These are phyloP conservation scores for Neodiprion pinetum DNA, from an alignment of 1,140 invertebrate species.

Conservation along the genomic window DNA sequence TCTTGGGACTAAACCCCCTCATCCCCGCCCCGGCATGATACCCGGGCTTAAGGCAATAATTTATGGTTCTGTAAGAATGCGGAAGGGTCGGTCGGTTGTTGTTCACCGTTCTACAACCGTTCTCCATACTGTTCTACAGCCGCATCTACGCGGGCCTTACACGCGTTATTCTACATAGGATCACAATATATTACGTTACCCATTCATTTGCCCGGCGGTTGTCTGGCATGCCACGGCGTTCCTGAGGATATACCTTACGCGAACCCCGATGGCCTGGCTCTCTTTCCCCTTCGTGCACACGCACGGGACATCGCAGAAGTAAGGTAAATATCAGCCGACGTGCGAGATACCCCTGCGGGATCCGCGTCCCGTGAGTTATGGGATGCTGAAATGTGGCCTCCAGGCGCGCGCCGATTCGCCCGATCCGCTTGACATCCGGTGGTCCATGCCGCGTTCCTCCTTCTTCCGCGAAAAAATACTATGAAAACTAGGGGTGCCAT, in stretches of 20 bases:
- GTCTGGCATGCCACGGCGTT: conserved; percentile 8
- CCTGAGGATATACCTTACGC: too few species aligned
- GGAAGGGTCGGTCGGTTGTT: conserved; percentile 42
- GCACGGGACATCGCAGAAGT: not conserved
- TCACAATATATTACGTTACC: conserved; percentile 31
- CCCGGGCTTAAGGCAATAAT: conserved; percentile 51
- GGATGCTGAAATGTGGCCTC: too few species aligned
- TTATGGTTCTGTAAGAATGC: conserved; percentile 60
- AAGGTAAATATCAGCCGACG: not conserved
- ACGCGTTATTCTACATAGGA: conserved; percentile 31
- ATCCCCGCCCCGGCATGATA: conserved; percentile 37
- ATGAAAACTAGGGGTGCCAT: too few species aligned
- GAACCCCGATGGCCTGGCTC: not conserved
- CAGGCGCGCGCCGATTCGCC: too few species aligned
- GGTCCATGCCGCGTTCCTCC: too few species aligned
- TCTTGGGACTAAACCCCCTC: conserved; percentile 32
- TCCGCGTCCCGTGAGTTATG: too few species aligned
- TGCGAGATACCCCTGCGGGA: too few species aligned
- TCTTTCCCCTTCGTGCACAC: not conserved
- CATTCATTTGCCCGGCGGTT: conserved; percentile 40
- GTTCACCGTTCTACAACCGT: conserved; percentile 45
- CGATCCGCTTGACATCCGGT: too few species aligned
- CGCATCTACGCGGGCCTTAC: not conserved
- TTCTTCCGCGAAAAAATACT: too few species aligned
- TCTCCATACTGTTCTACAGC: not conserved